phyloP scores from a whole-genome alignment of 2,888 invertebrate species.

The Pediacus dermestoides region DNA sequence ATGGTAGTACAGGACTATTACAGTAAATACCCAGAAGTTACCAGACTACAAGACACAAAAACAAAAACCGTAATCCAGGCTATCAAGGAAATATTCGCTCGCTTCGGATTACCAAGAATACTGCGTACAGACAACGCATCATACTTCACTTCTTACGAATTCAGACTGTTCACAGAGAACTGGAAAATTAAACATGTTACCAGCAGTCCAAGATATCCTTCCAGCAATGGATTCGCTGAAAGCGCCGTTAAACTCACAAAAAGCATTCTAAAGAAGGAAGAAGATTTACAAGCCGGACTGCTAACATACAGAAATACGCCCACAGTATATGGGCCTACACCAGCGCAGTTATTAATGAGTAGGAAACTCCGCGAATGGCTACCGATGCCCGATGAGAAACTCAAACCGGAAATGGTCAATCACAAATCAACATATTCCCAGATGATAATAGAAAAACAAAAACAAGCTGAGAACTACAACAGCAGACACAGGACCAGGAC shows the following conservation, averaged over 20 bases:
- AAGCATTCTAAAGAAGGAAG: conserved; percentile 8
- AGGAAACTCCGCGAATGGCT: neutral
- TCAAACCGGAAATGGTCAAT: neutral
- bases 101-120: conserved; percentile 5
- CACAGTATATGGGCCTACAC: conserved; percentile 7
- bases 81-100: conserved; percentile 4
- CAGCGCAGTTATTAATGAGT: conserved; percentile 6
- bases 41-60: conserved; percentile 3
- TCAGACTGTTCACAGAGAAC: conserved; percentile 2
- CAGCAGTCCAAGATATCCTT: conserved; percentile 11
- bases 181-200: conserved; percentile 9
- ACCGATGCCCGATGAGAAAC: neutral
- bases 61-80: neutral
- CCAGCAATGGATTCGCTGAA: conserved; percentile 9
- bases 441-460: neutral
- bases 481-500: neutral
- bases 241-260: conserved; percentile 8
- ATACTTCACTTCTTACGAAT: conserved; percentile 5
- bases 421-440: too few relatives aligned
- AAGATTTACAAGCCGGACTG: conserved; percentile 4
- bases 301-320: conserved; percentile 10
- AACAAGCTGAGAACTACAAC: neutral
- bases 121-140: conserved; percentile 13
- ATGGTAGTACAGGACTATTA: conserved; percentile 22
- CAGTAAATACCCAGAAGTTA: conserved; percentile 20